Evolutionary conservation across 2,888 invertebrate species (phyloP).

Genomic region (Heliconius charithonia): DNA sequence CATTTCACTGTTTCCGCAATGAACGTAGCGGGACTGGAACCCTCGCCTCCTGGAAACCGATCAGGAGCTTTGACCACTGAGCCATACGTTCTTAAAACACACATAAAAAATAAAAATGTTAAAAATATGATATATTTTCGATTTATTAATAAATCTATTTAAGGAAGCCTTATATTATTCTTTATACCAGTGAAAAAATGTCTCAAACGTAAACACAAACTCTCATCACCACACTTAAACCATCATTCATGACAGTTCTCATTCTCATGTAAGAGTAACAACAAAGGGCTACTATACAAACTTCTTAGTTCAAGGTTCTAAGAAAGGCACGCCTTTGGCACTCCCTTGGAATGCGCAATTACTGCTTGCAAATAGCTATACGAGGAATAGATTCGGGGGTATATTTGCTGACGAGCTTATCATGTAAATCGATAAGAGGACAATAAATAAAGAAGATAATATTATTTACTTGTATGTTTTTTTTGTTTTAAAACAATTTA

Average conservation of each 20-base stretch:
- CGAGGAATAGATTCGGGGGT: constrained; percentile 35
- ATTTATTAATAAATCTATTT: background rate
- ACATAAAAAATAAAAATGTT: no score
- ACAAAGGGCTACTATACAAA: constrained; percentile 51
- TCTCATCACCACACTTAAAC: constrained; percentile 41
- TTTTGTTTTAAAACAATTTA: no score
- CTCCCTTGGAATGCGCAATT: constrained; percentile 49
- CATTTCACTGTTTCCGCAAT: no score
- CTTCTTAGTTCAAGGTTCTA: constrained; percentile 57
- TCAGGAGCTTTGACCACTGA: no score
- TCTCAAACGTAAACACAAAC: constrained; percentile 9
- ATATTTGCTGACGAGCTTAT: constrained; percentile 25
- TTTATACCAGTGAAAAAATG: background rate
- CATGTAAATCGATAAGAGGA: background rate
- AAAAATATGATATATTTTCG: no score
- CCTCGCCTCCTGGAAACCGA: no score
- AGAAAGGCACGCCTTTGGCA: constrained; percentile 54
- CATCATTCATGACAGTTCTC: constrained; percentile 43
- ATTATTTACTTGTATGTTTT: no score
- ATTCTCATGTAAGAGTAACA: constrained; percentile 40
- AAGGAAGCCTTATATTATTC: background rate
- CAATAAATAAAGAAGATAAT: no score
- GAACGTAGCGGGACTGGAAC: no score
- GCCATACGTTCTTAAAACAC: no score
- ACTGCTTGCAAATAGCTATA: constrained; percentile 37